A percentile compares a stretch with the other conserved stretches of the same genome.
Evolutionary conservation across 2,113 vertebrate species (phyloP).

Genomic region (Myodes glareolus): DNA sequence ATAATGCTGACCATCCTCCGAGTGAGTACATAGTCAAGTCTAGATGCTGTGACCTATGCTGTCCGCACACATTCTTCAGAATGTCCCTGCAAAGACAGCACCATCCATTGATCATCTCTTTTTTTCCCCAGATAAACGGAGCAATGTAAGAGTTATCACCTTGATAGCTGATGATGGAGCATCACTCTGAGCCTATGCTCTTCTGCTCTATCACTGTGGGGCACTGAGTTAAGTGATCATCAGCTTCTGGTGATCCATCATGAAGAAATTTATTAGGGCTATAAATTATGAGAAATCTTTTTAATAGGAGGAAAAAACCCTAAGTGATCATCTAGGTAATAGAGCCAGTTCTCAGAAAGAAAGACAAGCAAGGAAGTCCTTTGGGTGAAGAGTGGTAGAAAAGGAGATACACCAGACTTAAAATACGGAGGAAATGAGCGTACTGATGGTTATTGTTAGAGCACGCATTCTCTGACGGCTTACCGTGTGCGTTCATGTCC

Average conservation of each 20-base stretch:
- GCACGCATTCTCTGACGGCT: not conserved
- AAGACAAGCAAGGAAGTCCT: not conserved
- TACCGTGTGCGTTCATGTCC: not conserved
- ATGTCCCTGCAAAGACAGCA: not conserved
- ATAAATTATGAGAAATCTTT: slow-evolving; percentile 12
- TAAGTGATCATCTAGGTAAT: not conserved
- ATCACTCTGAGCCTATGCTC: too few relatives aligned
- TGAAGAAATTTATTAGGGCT: not conserved
- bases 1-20: not conserved
- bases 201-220: not conserved
- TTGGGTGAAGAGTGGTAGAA: not conserved
- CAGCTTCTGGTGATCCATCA: not conserved
- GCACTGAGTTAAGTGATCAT: not conserved
- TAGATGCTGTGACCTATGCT: not conserved
- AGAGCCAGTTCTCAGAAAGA: not conserved
- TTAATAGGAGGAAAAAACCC: not conserved
- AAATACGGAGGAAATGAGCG: slow-evolving; percentile 16
- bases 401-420: not conserved
- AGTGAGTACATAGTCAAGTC: not conserved
- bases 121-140: not conserved
- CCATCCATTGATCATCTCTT: not conserved
- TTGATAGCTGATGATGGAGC: not conserved
- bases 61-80: not conserved
- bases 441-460: not conserved
- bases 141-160: not conserved